phyloP scores from a whole-genome alignment of 2,113 vertebrate genomes.

The Archilochus colubris region DNA sequence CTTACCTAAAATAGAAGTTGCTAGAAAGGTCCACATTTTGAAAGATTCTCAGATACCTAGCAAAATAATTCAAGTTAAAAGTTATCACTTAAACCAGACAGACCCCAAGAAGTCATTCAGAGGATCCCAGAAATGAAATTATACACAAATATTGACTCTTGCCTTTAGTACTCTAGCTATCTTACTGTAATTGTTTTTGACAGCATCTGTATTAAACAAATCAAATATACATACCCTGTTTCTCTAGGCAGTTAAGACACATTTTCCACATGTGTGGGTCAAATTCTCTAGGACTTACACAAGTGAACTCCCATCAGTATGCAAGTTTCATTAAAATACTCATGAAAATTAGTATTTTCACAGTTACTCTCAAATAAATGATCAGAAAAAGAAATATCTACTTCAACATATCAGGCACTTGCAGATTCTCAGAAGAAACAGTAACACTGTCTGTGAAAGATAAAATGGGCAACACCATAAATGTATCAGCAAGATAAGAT shows the following conservation, averaged over 20 bases:
- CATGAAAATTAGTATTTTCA: neutral
- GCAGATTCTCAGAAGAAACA: neutral
- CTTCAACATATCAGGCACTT: neutral
- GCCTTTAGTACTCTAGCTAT: neutral
- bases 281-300: neutral
- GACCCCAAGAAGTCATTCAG: neutral
- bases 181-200: neutral
- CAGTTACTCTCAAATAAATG: neutral
- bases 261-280: neutral
- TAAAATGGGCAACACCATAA: neutral
- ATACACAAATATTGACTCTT: neutral
- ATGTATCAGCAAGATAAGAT: neutral
- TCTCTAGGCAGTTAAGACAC: neutral
- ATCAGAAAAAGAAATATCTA: neutral
- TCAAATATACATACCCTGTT: neutral
- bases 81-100: neutral
- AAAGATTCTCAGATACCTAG: slow-evolving; percentile 94
- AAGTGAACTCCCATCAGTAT: neutral
- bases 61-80: slow-evolving; percentile 9
- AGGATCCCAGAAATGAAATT: neutral
- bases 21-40: slow-evolving; percentile 98
- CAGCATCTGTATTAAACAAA: neutral
- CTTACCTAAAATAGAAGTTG: slow-evolving; percentile 98
- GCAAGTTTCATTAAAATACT: neutral
- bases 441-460: neutral